Evolutionary conservation across 2,797 vertebrate species (phyloP), one percentile per base, ranked within the genome.

Genomic region (Peromyscus nudipes): DNA sequence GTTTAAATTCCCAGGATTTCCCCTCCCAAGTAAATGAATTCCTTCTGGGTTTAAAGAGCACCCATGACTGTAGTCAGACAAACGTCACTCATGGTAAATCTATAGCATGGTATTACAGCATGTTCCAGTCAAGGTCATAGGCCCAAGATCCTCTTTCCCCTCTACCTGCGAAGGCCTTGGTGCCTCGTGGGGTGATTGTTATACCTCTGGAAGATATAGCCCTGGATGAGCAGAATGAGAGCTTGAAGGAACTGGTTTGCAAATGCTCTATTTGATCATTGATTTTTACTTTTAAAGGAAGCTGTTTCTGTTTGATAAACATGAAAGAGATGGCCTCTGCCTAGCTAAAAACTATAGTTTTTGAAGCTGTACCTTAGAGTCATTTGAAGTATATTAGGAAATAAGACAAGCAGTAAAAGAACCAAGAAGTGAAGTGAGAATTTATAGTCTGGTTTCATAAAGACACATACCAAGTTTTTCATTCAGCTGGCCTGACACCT

Each of bases 91-190:
- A 69, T 84, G n/a, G 43, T 91, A 87, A 96, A 92, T 71, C 55
- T 27, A 8, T 69, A 93, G 91, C 27, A 60, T 95, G 27, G 4
- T 75, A 94, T 92, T 60, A 62, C 92, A 95, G 43, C 64, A 81
- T 19, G 52, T 84, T 94, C 55, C 31, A 87, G n/a, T 91, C 96
- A 97, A 94, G 91, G 89, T 94, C 89, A 90, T 17, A 96, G 87
- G 76, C 73, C 43, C 79, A 95, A 92, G 84, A 6, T 34, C 73
- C 14, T 57, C 65, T 95, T 97, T 94, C 65, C 73, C 86, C 97
- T 75, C 89, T 25, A 64, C 77, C 83, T 64, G 0, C 13, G 46
- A 57, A 89, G 64, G 31, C 71, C 69, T 83, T 87, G 23, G 34
- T 77, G 64, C 82, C 49, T 46, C 82, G 89, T 65, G 89, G 82